Percentiles rank a stretch among this genome's conserved stretches.
These are phyloP conservation scores for Metalampra italica DNA, from an alignment of 2,888 invertebrate species.

Conservation along the genomic window DNA sequence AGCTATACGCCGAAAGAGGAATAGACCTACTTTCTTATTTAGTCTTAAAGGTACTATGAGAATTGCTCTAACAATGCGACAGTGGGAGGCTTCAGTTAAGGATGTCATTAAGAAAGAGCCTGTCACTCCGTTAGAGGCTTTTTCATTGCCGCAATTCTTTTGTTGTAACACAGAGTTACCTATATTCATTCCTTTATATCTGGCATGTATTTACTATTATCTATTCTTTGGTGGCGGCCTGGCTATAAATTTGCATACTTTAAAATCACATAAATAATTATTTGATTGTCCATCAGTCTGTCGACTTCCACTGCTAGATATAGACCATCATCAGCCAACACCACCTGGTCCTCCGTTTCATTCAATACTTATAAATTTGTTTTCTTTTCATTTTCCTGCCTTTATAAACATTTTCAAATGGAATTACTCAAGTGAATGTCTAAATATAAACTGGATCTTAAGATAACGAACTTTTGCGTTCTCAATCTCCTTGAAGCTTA, in stretches of 20 bases:
- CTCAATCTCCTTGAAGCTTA: too few relatives aligned
- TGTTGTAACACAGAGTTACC: constrained; percentile 38
- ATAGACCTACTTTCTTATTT: too few relatives aligned
- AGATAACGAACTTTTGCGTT: too few relatives aligned
- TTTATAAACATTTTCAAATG: neutral
- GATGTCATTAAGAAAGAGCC: constrained; percentile 35
- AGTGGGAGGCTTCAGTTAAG: constrained; percentile 22
- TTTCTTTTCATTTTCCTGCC: constrained; percentile 6
- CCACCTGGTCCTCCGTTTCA: too few relatives aligned
- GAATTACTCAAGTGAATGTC: too few relatives aligned
- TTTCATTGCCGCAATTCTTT: constrained; percentile 34
- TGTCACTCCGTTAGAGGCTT: constrained; percentile 26
- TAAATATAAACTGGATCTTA: too few relatives aligned
- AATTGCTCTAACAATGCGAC: constrained; percentile 15
- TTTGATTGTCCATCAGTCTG: too few relatives aligned
- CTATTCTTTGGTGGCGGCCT: too few relatives aligned
- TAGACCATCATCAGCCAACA: too few relatives aligned
- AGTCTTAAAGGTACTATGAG: neutral
- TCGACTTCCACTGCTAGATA: too few relatives aligned
- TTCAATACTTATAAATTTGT: neutral
- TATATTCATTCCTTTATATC: constrained; percentile 29
- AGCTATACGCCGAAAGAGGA: too few relatives aligned
- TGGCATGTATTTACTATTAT: too few relatives aligned
- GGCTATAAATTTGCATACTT: constrained; percentile 24
- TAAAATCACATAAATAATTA: neutral